phyloP scores from a whole-genome alignment of 2,888 invertebrate genomes.

The Yponomeuta evonymella region DNA sequence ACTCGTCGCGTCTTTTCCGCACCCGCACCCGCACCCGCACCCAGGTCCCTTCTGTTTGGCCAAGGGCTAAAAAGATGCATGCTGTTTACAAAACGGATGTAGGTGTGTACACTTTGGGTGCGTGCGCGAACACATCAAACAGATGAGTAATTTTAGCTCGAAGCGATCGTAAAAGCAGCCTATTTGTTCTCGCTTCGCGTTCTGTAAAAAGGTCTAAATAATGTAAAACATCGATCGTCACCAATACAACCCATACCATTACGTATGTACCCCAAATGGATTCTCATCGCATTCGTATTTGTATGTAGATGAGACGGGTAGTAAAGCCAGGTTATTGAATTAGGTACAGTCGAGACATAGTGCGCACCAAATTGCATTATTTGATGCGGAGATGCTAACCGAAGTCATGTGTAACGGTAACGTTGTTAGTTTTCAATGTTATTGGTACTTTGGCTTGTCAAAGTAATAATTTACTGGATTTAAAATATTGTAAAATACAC shows the following conservation, averaged over 20 bases:
- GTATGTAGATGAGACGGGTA: slow-evolving; percentile 22
- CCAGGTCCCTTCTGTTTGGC: too few relatives aligned
- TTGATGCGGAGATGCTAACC: not conserved
- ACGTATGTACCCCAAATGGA: slow-evolving; percentile 11
- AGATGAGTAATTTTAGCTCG: slow-evolving; percentile 1
- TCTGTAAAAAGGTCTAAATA: not conserved
- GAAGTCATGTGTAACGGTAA: slow-evolving; percentile 11
- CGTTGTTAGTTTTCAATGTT: not conserved
- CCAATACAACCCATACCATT: slow-evolving; percentile 5
- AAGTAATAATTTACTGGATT: too few relatives aligned
- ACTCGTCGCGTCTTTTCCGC: too few relatives aligned
- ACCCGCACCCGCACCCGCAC: too few relatives aligned
- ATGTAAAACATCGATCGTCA: slow-evolving; percentile 5
- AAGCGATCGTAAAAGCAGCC: not conserved
- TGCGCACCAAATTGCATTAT: slow-evolving; percentile 19
- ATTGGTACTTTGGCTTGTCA: not conserved
- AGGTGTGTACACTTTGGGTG: not conserved
- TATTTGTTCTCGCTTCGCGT: not conserved
- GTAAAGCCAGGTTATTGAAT: slow-evolving; percentile 27
- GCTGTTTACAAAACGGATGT: too few relatives aligned
- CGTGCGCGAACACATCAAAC: not conserved
- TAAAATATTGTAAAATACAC: too few relatives aligned
- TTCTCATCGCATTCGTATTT: slow-evolving; percentile 23
- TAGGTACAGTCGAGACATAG: slow-evolving; percentile 20
- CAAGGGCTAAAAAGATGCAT: not conserved